Base-by-base conservation (phyloP, 2,888 invertebrate species). In the Exephanes ischioxanthus region DNA sequence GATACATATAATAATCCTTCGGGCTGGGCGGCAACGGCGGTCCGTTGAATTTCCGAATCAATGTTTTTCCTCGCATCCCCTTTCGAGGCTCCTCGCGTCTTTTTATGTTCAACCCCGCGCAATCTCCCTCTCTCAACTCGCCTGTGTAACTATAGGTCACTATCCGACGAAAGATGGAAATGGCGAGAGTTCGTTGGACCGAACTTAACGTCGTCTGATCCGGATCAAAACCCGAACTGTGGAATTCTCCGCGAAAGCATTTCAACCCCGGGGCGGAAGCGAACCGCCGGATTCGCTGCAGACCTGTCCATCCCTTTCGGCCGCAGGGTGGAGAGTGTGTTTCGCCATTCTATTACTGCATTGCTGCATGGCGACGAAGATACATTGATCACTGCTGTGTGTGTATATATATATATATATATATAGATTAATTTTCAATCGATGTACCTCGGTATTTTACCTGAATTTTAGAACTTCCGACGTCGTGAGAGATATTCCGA, bases 171-270 rank as follows among this genome's bases (percentile, higher is more conserved):
- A 58, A 19, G 58, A 58, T 58, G 58, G 58, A 58, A 58, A 58
- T 58, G 58, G 58, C 58, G 26, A 19, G 58, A 58, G 58, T 26
- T 58, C 58, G 58, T 9, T 11, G 58, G 26, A 58, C 58, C 58
- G 22, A 58, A 58, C 14, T 26, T 58, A 58, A 58, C 58, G 19
- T 11, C 58, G 58, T 26, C 58, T 58, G 26, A 58, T 58, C 58
- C 58, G 58, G 22, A 58, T 58, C 58, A 58, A 58, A 58, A 58
- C 58, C 58, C 19, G 58, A 58, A 58, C 58, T 58, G 45, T 14
- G 58, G 58, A 22, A 58, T 58, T 58, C 58, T 19, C 26, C 58
- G 22, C 58, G 58, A 58, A 22, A 26, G 58, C 58, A 58, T 58
- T 58, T 58, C 58, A 14, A 19, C 3, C 14, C 22, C 19, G 14